Evolutionary conservation across 2,113 vertebrate genomes (phyloP), one percentile per base, ranked within the genome.

Genomic region (Gavia stellata): DNA sequence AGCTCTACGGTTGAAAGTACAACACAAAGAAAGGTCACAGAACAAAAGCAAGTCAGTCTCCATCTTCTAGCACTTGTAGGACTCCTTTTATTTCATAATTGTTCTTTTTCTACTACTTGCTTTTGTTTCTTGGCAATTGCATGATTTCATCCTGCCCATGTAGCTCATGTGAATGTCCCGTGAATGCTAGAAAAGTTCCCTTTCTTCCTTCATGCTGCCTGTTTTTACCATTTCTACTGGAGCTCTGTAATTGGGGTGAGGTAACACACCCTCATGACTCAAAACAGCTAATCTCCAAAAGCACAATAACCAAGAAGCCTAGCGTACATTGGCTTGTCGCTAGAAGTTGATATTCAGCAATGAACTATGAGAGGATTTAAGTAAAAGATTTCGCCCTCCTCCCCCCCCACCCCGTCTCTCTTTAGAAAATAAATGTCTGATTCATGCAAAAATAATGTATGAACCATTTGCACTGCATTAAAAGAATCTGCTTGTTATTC

Each of bases 371-470:
- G 70, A 90, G 79, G 85, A 94, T 95, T 96, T 94, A 91, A 97
- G 44, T 33, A 77, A 52, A 94, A 90, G 92, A 93, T 89, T 94
- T 94, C 95, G 47, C 83, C 66, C 77, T 95, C 36, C 92, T 89
- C 33, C 66, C 45, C 66, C 45, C 66, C 68, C 44, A n/a, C 25
- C 59, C 17, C 25, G 6, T 85, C 73, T 93, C 59, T 90, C 87
- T 85, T 92, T 88, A 95, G 92, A 96, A 92, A 96, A 95, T 62
- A 92, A 94, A 94, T 82, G 88, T 85, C 89, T 96, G 94, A 97
- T 94, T 97, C 94, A 96, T 95, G 87, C 94, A 97, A 97, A 97
- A 95, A 93, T 95, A 95, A 95, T 61, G 88, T 85, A 96, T 52
- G 92, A 97, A 92, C 92, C 55, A 89, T 96, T 96, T 91, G 90